Percentiles rank a stretch among this genome's conserved stretches.
Conservation (phyloP, 2,113 vertebrate species). For the Dolichallabes microphthalmus region DNA sequence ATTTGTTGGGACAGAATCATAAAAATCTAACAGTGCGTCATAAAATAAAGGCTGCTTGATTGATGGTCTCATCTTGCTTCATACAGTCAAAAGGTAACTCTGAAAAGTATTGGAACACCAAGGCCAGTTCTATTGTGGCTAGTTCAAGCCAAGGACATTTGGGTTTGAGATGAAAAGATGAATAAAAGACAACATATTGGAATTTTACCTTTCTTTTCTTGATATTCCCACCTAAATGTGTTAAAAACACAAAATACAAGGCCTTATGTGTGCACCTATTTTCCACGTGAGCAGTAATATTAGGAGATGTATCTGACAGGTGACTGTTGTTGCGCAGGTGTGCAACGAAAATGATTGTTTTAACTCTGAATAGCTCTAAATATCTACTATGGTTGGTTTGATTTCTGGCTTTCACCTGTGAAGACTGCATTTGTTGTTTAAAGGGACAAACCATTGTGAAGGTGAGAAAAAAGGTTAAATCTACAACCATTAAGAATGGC, state of each 20-base stretch:
- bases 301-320: background rate
- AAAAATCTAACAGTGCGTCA: conserved; percentile 3
- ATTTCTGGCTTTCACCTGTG: too few relatives aligned
- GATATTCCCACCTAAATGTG: background rate
- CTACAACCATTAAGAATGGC: background rate
- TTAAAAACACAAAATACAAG: background rate
- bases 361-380: too few relatives aligned
- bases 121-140: background rate
- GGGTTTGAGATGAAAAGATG: background rate
- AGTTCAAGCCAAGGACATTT: background rate
- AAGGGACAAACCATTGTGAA: too few relatives aligned
- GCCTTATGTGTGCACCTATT: background rate
- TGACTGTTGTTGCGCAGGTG: too few relatives aligned
- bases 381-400: too few relatives aligned
- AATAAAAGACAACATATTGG: background rate
- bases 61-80: background rate
- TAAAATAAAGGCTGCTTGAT: background rate
- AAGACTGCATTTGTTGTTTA: too few relatives aligned
- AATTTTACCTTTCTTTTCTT: background rate
- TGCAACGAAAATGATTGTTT: too few relatives aligned
- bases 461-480: background rate
- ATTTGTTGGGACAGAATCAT: conserved; percentile 1
- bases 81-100: background rate
- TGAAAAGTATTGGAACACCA: background rate
- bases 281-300: background rate